Evolutionary conservation across 2,113 vertebrate species (phyloP), one percentile per base, ranked within the genome.

Genomic region (Cyanoramphus novaezelandiae): DNA sequence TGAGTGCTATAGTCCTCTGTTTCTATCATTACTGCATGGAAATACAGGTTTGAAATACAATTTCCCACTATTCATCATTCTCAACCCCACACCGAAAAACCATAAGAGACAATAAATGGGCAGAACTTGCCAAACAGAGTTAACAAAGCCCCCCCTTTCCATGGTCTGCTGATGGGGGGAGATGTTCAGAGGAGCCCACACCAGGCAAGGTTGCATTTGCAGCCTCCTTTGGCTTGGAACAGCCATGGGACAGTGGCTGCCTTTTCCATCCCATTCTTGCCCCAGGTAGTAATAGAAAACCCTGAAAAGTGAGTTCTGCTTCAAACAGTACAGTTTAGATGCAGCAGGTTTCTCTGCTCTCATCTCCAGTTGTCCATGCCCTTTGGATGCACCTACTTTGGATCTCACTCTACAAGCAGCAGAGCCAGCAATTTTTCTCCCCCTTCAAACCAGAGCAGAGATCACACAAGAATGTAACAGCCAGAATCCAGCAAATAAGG

Each of bases 41-140:
- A 64, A 95, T 81, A 86, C 2, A 82, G 13, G 47, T 64, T 72
- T 47, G 43, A 43, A 8, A 28, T 18, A 31, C 1, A 59, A 9
- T 25, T 64, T 68, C 24, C 20, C 16, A 10, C 17, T 18, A 16
- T 28, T 52, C 10, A 15, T 15, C 29, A 55, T 44, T 27, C 14
- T 41, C 71, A 57, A 3, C 10, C 8, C 14, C 15, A 29, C 21
- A 7, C 0, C 19, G 28, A 25, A n/a, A 72, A 67, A 17, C 20
- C 1, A 0, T 25, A 15, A 49, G 8, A 21, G 18, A 19, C 8
- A 1, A 6, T 9, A 29, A 63, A 78, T 0, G 1, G 59, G 35
- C 15, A 46, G 46, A 68, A 8, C 8, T 76, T 60, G 50, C 31
- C 44, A 17, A 57, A 21, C 20, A 24, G 13, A 24, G 21, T 16